These are phyloP conservation scores for Drosophila pseudotalamancana DNA, from an alignment of 2,888 invertebrate species.

Conservation along the genomic window DNA sequence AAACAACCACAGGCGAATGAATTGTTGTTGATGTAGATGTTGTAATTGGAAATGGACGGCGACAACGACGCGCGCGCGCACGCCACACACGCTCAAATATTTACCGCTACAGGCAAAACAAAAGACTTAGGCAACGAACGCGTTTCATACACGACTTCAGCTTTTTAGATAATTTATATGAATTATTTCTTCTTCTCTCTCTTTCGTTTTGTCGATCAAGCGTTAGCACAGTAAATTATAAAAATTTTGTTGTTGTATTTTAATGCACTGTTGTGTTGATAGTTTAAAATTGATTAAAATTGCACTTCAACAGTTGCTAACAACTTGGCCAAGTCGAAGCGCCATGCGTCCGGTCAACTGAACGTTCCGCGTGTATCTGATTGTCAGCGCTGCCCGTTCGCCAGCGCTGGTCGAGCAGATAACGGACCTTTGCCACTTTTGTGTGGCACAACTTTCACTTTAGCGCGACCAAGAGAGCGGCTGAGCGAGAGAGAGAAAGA, in stretches of 20 bases:
- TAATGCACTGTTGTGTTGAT: slow-evolving; percentile 15
- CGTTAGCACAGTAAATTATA: slow-evolving; percentile 27
- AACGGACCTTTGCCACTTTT: slow-evolving; percentile 82
- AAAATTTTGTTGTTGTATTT: background rate
- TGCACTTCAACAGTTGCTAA: slow-evolving; percentile 22
- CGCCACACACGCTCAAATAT: slow-evolving; percentile 21
- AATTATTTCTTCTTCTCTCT: background rate
- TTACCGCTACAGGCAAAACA: slow-evolving; percentile 52
- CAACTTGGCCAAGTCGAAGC: slow-evolving; percentile 44
- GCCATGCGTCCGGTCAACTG: slow-evolving; percentile 79
- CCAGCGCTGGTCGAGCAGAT: slow-evolving; percentile 78
- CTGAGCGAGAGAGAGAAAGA: slow-evolving; percentile 8
- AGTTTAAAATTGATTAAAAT: slow-evolving; percentile 23
- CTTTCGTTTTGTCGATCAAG: slow-evolving; percentile 11
- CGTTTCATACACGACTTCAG: slow-evolving; percentile 50
- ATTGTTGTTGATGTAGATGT: slow-evolving; percentile 33
- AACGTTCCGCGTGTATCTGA: slow-evolving; percentile 82
- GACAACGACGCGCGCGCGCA: slow-evolving; percentile 34
- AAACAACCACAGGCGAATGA: slow-evolving; percentile 22
- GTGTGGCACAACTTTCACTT: slow-evolving; percentile 82
- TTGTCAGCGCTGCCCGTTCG: slow-evolving; percentile 56
- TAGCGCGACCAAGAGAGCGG: slow-evolving; percentile 67
- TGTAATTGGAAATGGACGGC: slow-evolving; percentile 36
- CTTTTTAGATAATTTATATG: slow-evolving; percentile 5
- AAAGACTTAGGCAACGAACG: slow-evolving; percentile 74